A percentile compares a stretch with the other conserved stretches of the same genome.
These are phyloP conservation scores for Dioctria linearis DNA, from an alignment of 2,888 invertebrate genomes.

Conservation along the genomic window DNA sequence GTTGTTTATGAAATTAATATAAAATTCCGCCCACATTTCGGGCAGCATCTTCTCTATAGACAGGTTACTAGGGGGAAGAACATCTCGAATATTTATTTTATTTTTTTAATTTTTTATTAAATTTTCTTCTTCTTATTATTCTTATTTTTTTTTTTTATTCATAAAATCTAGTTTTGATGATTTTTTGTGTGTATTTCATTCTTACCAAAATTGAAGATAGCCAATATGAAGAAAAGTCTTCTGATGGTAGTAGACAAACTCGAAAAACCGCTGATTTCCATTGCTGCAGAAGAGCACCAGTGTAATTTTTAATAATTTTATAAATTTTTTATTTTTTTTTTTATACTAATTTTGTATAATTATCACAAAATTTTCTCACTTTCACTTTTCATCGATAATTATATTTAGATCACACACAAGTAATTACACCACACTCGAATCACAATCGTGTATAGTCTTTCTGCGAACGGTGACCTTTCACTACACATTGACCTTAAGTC, in stretches of 20 bases:
- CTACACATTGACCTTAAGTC: slow-evolving; percentile 38
- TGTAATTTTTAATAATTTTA: no score
- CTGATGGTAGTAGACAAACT: neutral
- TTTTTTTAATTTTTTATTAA: slow-evolving; percentile 26
- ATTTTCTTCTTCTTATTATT: neutral
- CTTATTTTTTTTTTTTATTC: no score
- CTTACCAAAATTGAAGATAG: slow-evolving; percentile 2
- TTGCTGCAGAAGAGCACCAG: neutral
- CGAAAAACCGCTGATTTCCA: neutral
- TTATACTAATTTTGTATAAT: no score
- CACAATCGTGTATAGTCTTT: slow-evolving; percentile 1
- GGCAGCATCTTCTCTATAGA: slow-evolving; percentile 5
- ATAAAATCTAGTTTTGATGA: neutral
- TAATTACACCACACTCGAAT: neutral
- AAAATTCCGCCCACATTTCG: slow-evolving; percentile 20
- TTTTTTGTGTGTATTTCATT: neutral
- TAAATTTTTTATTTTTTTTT: no score
- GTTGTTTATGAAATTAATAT: slow-evolving; percentile 31
- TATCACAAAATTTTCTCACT: slow-evolving; percentile 3
- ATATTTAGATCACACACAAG: slow-evolving; percentile 40
- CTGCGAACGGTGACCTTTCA: slow-evolving; percentile 51
- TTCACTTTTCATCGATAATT: neutral
- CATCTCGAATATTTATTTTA: slow-evolving; percentile 10
- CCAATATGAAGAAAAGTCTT: neutral
- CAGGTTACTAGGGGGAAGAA: slow-evolving; percentile 34